Percentiles rank a stretch among this genome's conserved stretches.
phyloP scores from a whole-genome alignment of 2,113 vertebrate species.

The Corvus hawaiiensis region DNA sequence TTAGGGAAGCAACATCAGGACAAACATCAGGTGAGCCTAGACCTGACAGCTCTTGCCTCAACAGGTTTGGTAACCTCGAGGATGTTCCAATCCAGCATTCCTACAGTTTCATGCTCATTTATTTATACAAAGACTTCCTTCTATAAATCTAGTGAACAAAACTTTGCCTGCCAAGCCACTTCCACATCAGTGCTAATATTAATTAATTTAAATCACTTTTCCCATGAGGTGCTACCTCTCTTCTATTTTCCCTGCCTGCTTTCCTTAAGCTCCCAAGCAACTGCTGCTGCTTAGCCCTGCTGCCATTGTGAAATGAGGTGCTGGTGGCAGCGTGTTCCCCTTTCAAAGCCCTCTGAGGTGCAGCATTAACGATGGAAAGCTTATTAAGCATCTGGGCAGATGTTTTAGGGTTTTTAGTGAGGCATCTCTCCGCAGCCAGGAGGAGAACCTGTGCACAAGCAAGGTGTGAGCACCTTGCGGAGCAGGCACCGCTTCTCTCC shows the following conservation, averaged over 20 bases:
- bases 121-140: neutral
- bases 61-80: neutral
- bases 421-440: neutral
- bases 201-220: neutral
- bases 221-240: neutral
- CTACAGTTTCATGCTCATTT: neutral
- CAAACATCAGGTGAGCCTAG: neutral
- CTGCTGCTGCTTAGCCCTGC: neutral
- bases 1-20: neutral
- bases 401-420: neutral
- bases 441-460: neutral
- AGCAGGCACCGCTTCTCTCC: neutral
- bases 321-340: neutral
- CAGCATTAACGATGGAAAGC: accelerated
- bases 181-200: neutral
- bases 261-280: neutral
- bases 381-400: neutral
- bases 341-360: neutral
- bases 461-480: neutral
- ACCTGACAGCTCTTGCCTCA: neutral
- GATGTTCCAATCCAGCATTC: neutral
- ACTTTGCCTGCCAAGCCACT: neutral
- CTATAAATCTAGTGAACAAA: neutral
- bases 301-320: neutral
- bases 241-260: neutral